Evolutionary conservation across 2,113 vertebrate genomes (phyloP).

Genomic region (Alouatta palliata): DNA sequence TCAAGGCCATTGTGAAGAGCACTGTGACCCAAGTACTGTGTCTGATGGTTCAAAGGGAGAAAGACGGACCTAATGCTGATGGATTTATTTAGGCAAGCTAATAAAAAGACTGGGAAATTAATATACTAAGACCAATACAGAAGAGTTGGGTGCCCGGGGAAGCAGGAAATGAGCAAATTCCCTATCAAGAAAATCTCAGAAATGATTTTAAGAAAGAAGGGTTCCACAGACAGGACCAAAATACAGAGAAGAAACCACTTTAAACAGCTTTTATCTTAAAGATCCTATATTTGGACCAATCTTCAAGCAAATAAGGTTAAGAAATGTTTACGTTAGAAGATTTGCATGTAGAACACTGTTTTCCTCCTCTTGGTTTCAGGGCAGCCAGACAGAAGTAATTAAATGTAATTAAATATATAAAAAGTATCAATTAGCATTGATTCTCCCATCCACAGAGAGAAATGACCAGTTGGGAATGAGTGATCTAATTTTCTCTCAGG

Average conservation of each 20-base stretch:
- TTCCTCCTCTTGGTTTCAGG: slow-evolving; percentile 85
- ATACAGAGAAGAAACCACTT: slow-evolving; percentile 48
- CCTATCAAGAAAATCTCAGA: slow-evolving; percentile 1
- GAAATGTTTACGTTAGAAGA: slow-evolving; percentile 84
- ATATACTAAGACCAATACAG: background rate
- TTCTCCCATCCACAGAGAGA: slow-evolving; percentile 83
- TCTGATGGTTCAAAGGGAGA: background rate
- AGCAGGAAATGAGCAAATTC: background rate
- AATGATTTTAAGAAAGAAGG: slow-evolving; percentile 16
- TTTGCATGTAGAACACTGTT: slow-evolving; percentile 87
- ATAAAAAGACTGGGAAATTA: slow-evolving; percentile 27
- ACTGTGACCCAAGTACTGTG: background rate
- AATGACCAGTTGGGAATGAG: slow-evolving; percentile 82
- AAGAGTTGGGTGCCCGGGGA: background rate
- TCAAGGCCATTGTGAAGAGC: background rate
- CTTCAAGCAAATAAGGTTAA: slow-evolving; percentile 83
- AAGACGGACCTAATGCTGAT: background rate
- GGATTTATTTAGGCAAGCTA: background rate
- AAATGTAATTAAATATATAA: slow-evolving; percentile 87
- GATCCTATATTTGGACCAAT: slow-evolving; percentile 71
- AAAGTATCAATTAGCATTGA: slow-evolving; percentile 88
- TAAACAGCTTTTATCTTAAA: slow-evolving; percentile 27
- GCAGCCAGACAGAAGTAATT: slow-evolving; percentile 88
- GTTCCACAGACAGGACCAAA: slow-evolving; percentile 33
- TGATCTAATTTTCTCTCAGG: slow-evolving; percentile 73